Conservation (phyloP, 2,888 invertebrate genomes). For the Odontocolon sp. region DNA sequence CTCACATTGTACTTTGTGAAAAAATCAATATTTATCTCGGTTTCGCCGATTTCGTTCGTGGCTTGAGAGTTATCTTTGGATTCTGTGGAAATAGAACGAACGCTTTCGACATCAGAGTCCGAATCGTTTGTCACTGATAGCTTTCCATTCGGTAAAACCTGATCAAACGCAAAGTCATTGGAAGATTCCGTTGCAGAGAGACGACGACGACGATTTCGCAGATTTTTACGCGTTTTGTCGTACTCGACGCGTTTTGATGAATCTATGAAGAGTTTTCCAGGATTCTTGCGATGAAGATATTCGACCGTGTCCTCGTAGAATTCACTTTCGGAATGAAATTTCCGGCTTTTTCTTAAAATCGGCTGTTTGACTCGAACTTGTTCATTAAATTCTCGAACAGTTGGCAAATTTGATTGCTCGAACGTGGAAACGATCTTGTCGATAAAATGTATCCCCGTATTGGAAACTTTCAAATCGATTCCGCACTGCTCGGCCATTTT, state of each 20-base stretch:
- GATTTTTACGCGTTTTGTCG: conserved; percentile 35
- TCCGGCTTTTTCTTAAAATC: neutral
- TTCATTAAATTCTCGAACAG: conserved; percentile 63
- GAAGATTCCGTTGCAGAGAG: neutral
- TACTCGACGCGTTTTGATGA: conserved; percentile 64
- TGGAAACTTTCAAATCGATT: conserved; percentile 67
- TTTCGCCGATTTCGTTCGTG: neutral
- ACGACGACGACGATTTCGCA: conserved; percentile 6
- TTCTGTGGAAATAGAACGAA: neutral
- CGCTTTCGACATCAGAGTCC: conserved; percentile 62
- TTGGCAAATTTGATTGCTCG: conserved; percentile 64
- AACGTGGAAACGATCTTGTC: conserved; percentile 73
- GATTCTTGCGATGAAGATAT: conserved; percentile 69
- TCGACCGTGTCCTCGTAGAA: conserved; percentile 62
- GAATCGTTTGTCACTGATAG: conserved; percentile 57
- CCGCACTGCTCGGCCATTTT: conserved; percentile 68
- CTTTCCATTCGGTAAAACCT: conserved; percentile 68
- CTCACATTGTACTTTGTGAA: conserved; percentile 45
- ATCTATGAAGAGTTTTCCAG: conserved; percentile 67
- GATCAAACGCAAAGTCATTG: conserved; percentile 71
- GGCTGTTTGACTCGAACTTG: conserved; percentile 59
- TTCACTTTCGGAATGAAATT: conserved; percentile 43
- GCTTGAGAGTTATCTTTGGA: neutral
- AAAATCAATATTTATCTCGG: conserved; percentile 26
- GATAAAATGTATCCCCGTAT: conserved; percentile 72